These are phyloP conservation scores for Parazoanthus swiftii DNA, from an alignment of 92 coral and sea anemone species.

Conservation along the genomic window DNA sequence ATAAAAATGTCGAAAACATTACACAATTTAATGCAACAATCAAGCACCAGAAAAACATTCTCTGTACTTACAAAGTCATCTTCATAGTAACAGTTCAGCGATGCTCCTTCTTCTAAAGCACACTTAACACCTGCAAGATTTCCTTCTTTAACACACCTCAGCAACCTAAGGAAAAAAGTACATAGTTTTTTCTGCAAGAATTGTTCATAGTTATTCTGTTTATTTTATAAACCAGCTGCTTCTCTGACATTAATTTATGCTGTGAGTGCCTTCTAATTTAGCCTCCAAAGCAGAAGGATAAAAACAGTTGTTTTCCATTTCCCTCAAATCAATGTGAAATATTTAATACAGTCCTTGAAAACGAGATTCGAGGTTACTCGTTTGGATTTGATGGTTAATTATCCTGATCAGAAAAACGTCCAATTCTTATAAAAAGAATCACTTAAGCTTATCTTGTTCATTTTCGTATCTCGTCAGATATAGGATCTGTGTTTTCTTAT, in stretches of 20 bases:
- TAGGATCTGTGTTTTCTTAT: no score
- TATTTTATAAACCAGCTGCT: no score
- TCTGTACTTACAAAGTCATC: neutral
- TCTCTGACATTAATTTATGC: neutral
- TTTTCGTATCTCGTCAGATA: no score
- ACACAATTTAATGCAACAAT: neutral
- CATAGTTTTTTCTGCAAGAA: neutral
- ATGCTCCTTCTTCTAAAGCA: neutral
- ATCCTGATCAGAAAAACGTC: no score
- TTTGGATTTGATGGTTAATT: no score
- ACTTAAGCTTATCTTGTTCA: no score
- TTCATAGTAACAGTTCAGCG: neutral
- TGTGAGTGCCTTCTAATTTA: neutral
- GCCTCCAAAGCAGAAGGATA: neutral
- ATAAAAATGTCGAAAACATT: neutral
- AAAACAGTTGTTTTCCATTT: no score
- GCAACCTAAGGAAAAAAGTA: neutral
- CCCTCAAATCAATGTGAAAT: no score
- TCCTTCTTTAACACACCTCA: neutral
- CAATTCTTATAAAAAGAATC: no score
- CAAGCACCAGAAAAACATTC: neutral
- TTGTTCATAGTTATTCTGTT: neutral
- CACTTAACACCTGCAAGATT: neutral
- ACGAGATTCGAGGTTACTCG: no score
- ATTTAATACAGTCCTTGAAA: no score